Conservation (phyloP, 2,797 vertebrate genomes). For the Hippocampus kuda region DNA sequence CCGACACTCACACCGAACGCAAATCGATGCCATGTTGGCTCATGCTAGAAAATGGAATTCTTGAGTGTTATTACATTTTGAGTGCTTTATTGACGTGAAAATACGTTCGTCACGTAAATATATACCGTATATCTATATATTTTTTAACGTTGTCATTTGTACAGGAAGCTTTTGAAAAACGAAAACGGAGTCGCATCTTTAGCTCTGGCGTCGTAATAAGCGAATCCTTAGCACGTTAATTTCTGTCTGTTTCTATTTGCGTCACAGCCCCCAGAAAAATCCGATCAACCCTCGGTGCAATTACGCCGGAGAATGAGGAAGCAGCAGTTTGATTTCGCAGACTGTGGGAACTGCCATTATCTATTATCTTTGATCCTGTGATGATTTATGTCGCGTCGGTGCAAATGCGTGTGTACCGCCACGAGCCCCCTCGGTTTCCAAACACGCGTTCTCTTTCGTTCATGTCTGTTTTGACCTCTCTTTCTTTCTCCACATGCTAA, state of each 20-base stretch:
- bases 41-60: no score
- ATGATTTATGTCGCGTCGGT: slow-evolving; percentile 57
- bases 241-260: slow-evolving; percentile 44
- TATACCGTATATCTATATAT: no score
- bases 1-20: background rate
- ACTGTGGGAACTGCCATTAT: slow-evolving; percentile 54
- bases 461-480: slow-evolving; percentile 38
- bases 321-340: slow-evolving; percentile 59
- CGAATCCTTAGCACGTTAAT: background rate
- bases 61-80: no score
- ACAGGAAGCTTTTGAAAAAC: background rate
- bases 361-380: slow-evolving; percentile 56
- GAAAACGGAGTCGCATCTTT: background rate
- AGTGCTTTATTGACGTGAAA: no score
- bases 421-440: slow-evolving; percentile 28
- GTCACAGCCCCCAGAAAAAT: slow-evolving; percentile 44
- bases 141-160: background rate
- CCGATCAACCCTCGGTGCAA: slow-evolving; percentile 58
- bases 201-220: background rate
- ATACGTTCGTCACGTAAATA: no score
- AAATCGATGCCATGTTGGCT: background rate
- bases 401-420: slow-evolving; percentile 20
- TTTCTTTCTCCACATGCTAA: slow-evolving; percentile 43
- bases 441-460: slow-evolving; percentile 44
- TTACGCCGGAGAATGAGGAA: slow-evolving; percentile 54